Evolutionary conservation across 2,113 vertebrate species (phyloP), one percentile per base, ranked within the genome.

Genomic region (Pagrus major): DNA sequence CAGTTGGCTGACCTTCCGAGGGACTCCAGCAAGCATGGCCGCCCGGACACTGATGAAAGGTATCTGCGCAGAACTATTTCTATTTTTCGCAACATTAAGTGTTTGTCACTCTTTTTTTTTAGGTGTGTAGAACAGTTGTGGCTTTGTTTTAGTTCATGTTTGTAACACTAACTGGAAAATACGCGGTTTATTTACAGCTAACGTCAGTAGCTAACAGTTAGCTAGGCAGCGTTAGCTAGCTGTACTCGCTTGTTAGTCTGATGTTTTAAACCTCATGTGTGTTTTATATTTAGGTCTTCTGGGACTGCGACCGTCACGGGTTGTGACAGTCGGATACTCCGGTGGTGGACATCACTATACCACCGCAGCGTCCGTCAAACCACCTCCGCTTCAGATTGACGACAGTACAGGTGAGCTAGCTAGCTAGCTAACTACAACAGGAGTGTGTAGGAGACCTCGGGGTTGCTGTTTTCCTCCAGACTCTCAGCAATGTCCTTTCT

Each of bases 21-120:
- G 79, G 47, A 29, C 46, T 39, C 1, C 21, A 68, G 31, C 54
- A 71, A 92, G 88, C 93, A 95, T 96, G 95, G 94, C 94, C 0
- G 23, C 84, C 0, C 86, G 92, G 39, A 58, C 87, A 0, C 56
- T 95, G 8, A 66, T 75, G 0, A 94, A 85, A 94, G 94, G 95
- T 95, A 90, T 23, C 1, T 10, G 4, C 11, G 1, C 7, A 14
- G 2, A 8, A 20, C 0, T 27, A 3, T 29, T 11, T 66, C 9
- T 15, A 25, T 5, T 12, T 25, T 0, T n/a, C 1, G 5, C 16
- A 11, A 46, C 2, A 1, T 10, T 65, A 2, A 14, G 4, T 31
- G 16, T 25, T 5, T 42, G 4, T 16, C 4, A 18, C 18, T n/a
- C 7, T 35, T 35, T 35, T 35, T 35, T 35, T 1, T 2, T 1